Conservation (phyloP, 1,140 invertebrate species). For the Amphibalanus amphitrite region DNA sequence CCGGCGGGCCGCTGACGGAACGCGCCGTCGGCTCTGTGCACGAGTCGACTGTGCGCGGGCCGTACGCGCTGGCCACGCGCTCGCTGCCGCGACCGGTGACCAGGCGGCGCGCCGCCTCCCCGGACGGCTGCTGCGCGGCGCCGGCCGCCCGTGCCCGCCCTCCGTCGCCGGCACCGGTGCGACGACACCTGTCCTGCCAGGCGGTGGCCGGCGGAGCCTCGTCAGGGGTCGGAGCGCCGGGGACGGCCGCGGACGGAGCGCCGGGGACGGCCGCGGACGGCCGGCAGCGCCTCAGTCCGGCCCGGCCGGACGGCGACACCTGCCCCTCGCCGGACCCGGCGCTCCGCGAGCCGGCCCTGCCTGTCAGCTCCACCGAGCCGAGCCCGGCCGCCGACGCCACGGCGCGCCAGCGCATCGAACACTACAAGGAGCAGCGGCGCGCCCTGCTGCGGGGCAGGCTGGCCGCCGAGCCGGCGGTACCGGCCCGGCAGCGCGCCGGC, state of each 20-base stretch:
- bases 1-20: neutral
- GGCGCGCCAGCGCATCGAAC: slow-evolving; percentile 47
- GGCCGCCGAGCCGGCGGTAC: slow-evolving; percentile 49
- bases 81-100: neutral
- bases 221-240: too few relatives aligned
- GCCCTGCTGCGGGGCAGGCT: slow-evolving; percentile 69
- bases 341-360: too few relatives aligned
- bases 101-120: slow-evolving; percentile 12
- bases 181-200: neutral
- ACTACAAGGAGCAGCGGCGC: slow-evolving; percentile 74
- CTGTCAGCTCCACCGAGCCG: too few relatives aligned
- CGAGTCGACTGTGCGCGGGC: neutral
- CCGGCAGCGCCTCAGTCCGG: too few relatives aligned
- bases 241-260: too few relatives aligned
- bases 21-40: neutral
- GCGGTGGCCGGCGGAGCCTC: neutral
- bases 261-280: too few relatives aligned
- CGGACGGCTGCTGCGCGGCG: slow-evolving; percentile 16
- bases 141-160: too few relatives aligned
- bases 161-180: neutral
- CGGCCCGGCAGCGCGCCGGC: too few relatives aligned
- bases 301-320: too few relatives aligned
- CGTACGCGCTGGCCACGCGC: neutral
- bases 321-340: too few relatives aligned
- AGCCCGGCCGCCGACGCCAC: too few relatives aligned